Percentiles rank a stretch among this genome's conserved stretches.
Conservation (phyloP, 1,140 invertebrate species). For the Drosophila gunungcola region DNA sequence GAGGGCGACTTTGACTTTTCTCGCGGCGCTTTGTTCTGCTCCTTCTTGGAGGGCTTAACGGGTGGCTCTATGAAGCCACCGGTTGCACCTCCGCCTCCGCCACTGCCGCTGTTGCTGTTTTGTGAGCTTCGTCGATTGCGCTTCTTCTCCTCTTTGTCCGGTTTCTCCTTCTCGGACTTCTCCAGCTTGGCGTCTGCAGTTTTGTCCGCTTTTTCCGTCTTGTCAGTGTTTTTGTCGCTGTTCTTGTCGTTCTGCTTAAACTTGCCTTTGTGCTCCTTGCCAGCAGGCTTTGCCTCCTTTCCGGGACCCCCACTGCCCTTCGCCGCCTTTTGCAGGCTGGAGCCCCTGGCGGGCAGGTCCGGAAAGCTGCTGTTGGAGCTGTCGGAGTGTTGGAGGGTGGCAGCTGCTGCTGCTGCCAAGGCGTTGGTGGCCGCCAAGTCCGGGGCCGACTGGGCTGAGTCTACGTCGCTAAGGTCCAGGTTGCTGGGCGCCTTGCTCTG, state of each 20-base stretch:
- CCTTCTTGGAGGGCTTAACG: constrained; percentile 75
- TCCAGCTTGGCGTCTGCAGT: constrained; percentile 58
- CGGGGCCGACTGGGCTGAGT: constrained; percentile 71
- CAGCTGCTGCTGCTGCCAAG: constrained; percentile 67
- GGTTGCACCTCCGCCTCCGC: constrained; percentile 19
- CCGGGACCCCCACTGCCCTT: constrained; percentile 21
- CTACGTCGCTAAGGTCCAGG: constrained; percentile 76
- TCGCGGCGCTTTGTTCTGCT: constrained; percentile 56
- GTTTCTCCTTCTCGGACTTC: constrained; percentile 65
- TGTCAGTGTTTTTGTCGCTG: constrained; percentile 38
- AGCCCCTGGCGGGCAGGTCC: constrained; percentile 65
- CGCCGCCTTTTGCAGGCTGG: constrained; percentile 39
- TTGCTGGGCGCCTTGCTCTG: constrained; percentile 59
- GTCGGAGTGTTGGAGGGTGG: constrained; percentile 77
- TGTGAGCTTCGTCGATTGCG: constrained; percentile 86
- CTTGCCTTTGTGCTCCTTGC: constrained; percentile 65
- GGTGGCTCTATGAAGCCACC: constrained; percentile 73
- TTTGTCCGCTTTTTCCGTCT: constrained; percentile 49
- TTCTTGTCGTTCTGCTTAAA: constrained; percentile 52
- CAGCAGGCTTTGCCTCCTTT: constrained; percentile 48
- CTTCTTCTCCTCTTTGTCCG: constrained; percentile 86
- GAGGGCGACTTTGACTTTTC: constrained; percentile 81
- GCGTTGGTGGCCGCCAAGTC: constrained; percentile 60
- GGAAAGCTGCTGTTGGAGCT: constrained; percentile 84
- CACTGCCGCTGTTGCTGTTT: constrained; percentile 56